Base-by-base conservation (phyloP, 2,888 invertebrate genomes). In the Eudemis profundana region DNA sequence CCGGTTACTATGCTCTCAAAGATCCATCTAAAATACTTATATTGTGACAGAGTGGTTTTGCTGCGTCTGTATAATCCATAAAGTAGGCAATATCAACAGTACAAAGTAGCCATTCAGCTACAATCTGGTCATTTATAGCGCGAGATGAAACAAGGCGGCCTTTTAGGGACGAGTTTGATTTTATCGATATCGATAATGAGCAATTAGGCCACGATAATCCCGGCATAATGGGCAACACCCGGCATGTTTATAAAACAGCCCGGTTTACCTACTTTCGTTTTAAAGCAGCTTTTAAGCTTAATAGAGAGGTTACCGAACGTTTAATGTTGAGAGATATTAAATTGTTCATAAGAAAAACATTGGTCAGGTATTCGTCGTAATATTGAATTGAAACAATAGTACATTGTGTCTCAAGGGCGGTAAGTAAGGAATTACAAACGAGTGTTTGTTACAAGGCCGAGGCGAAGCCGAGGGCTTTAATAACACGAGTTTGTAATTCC, bases 41-140 rank as follows among this genome's bases (percentile, higher is more conserved):
- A 57, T 62, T 51, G 53, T 40, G 59, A 57, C 57, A 53, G 36
- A 84, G 83, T 82, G 78, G 83, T 84, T 86, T 84, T 79, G 86
- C 77, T 81, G 78, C 81, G 79, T 78, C 84, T 87, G 86, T 81
- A 76, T 82, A 83, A 85, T 84, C 82, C 83, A 86, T 88, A 88
- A 87, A 90, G 83, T 85, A 87, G 85, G 87, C 88, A 88, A 89
- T 89, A 86, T 83, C 75, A 42, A 56, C 78, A 81, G 78, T 82
- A 90, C 89, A 90, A 89, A 86, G 89, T 81, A 79, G 76, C 83
- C 83, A 87, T 90, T 91, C 89, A 90, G 84, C 80, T 81, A 79
- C 85, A 89, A 87, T 90, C 87, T 89, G 89, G 86, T 86, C 88
- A 86, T 89, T 90, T 89, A 88, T 85, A 82, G 87, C 81, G 78